phyloP scores from a whole-genome alignment of 2,888 invertebrate species.

The Pachymerium ferrugineum region DNA sequence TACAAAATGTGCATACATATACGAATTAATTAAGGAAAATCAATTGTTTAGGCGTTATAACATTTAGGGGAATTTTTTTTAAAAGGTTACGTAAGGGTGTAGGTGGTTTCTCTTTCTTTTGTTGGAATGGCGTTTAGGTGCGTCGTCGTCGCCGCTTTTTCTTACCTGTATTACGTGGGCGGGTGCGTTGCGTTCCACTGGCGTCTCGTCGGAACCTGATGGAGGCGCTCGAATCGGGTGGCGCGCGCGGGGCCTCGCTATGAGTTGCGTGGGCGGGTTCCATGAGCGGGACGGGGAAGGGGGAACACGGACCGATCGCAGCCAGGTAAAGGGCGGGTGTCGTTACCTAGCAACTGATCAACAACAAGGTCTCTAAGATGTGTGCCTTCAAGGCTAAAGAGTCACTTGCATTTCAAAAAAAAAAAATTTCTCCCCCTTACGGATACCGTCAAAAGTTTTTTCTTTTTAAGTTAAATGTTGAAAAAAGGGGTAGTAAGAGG shows the following conservation, averaged over 20 bases:
- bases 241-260: constrained; percentile 28
- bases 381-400: constrained; percentile 20
- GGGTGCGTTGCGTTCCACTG: constrained; percentile 3
- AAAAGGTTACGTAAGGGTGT: too few species aligned
- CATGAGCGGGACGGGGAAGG: constrained; percentile 30
- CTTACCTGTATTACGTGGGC: constrained; percentile 21
- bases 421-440: too few species aligned
- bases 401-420: not conserved
- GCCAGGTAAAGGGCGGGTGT: constrained; percentile 30
- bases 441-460: too few species aligned
- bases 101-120: too few species aligned
- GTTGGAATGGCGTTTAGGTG: too few species aligned
- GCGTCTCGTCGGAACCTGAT: constrained; percentile 4
- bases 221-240: constrained; percentile 11
- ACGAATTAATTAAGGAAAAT: too few species aligned
- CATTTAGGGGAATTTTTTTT: too few species aligned
- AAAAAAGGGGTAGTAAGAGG: too few species aligned
- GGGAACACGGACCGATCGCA: constrained; percentile 17
- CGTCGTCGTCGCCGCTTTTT: not conserved
- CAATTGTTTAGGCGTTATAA: too few species aligned
- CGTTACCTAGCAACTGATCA: constrained; percentile 30
- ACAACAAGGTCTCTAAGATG: constrained; percentile 23
- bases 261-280: constrained; percentile 31
- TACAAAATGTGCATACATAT: too few species aligned
- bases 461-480: too few species aligned